A percentile compares a stretch with the other conserved stretches of the same genome.
Conservation (phyloP, 2,113 vertebrate genomes). For the Corapipo altera region DNA sequence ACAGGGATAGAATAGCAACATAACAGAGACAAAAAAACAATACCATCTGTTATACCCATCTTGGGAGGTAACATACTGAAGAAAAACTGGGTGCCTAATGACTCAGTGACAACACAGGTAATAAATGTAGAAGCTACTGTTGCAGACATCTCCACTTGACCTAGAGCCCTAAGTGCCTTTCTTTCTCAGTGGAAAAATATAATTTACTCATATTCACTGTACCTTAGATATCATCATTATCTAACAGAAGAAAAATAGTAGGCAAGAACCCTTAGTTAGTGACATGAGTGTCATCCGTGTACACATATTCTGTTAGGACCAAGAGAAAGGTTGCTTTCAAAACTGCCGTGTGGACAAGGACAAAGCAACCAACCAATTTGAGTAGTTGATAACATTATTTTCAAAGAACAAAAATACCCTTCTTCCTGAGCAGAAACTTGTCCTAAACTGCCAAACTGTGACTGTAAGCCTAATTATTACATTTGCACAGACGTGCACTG, state of each 20-base stretch:
- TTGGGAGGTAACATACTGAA: neutral
- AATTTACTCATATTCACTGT: neutral
- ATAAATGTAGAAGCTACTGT: neutral
- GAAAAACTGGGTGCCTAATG: neutral
- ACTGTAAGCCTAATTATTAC: rapidly evolving
- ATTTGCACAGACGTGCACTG: neutral
- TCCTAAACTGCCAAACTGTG: neutral
- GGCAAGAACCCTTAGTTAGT: neutral
- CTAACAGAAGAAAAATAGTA: neutral
- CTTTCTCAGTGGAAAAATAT: neutral
- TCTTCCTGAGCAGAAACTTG: neutral
- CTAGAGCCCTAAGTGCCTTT: neutral
- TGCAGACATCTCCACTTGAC: neutral
- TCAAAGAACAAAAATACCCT: neutral
- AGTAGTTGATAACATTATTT: neutral
- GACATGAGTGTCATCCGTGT: neutral
- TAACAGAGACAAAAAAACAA: neutral
- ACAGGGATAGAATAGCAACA: neutral
- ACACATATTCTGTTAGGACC: neutral
- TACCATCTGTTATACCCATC: neutral
- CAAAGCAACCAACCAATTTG: neutral
- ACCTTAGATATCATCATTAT: neutral
- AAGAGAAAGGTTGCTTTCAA: neutral
- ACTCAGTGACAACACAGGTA: neutral
- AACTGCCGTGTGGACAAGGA: neutral